These are phyloP conservation scores for Heliconius melpomene DNA, from an alignment of 1,140 invertebrate genomes.

Conservation along the genomic window DNA sequence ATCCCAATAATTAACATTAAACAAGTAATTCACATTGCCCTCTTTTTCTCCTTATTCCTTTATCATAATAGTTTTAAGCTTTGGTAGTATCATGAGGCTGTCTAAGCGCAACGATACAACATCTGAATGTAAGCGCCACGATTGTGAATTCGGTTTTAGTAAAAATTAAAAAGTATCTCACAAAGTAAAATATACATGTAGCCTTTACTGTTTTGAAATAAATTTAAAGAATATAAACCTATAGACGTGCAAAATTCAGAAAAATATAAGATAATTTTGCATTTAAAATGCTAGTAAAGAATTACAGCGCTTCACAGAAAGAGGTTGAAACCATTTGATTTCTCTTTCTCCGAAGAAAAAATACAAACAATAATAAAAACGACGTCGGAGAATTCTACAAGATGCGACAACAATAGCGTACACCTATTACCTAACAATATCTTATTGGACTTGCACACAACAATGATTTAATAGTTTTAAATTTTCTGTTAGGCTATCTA, in stretches of 20 bases:
- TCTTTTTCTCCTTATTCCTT: background rate
- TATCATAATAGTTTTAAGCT: background rate
- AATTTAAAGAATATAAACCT: too few relatives aligned
- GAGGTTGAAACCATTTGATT: background rate
- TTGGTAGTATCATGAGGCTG: background rate
- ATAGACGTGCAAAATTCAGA: background rate
- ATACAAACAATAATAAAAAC: slow-evolving; percentile 17
- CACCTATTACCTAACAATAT: slow-evolving; percentile 27
- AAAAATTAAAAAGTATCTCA: too few relatives aligned
- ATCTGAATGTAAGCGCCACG: too few relatives aligned
- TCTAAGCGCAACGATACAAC: too few relatives aligned
- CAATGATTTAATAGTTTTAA: background rate
- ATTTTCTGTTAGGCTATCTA: background rate
- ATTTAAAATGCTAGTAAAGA: background rate
- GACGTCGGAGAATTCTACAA: slow-evolving; percentile 18
- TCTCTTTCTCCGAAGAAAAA: background rate
- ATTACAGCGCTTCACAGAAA: background rate
- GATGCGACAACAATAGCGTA: slow-evolving; percentile 22
- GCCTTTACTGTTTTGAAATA: too few relatives aligned
- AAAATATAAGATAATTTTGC: background rate
- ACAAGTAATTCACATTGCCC: background rate
- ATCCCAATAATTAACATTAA: background rate
- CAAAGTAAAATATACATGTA: too few relatives aligned
- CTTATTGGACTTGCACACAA: slow-evolving; percentile 26
- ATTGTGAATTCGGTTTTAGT: too few relatives aligned